Base-by-base conservation (phyloP, 1,140 invertebrate species). In the Drosophila simulans region DNA sequence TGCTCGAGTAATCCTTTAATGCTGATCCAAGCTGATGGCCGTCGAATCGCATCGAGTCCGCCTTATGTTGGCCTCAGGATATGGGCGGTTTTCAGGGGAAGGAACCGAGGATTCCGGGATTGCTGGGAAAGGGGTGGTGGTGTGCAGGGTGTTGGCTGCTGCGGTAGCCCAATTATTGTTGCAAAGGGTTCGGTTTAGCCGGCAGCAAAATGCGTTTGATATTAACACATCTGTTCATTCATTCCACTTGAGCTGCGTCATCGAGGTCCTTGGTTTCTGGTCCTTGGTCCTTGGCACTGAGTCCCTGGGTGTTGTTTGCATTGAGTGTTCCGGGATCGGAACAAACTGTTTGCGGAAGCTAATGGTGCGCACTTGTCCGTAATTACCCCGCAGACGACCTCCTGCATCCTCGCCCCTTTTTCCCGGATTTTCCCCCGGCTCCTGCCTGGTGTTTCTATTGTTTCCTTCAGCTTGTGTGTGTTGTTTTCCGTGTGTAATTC, bases 181-280 rank as follows among this genome's bases (percentile, higher is more conserved):
- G 54, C 78, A 77, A 88, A 88, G 83, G 83, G 88, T 91, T 84
- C 70, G 37, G 51, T 34, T 59, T 59, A 42, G 71, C 71, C 62
- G 22, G 20, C 48, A 40, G 72, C 56, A 37, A 89, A 90, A 91
- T 91, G 84, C 84, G 90, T 89, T 91, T 90, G 90, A 78, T 86
- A 91, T 91, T 91, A 91, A 91, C 90, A 91, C 90, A 91, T 91
- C 90, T 91, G 90, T 91, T 91, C 90, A 73, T 89, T 91, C 84
- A 91, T 91, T 91, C 90, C 90, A 91, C 89, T 91, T 91, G 84
- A 86, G 74, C 86, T 72, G 83, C 68, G 43, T 53, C 83, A 63
- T 69, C n/a, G 4, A 59, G 54, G 59, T 59, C 55, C 59, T 52
- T n/a, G 45, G 22, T 46, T 25, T 17, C 11, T 17, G 40, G 40